Evolutionary conservation across 2,888 invertebrate species (phyloP), one percentile per base, ranked within the genome.

Genomic region (Macaria notata): DNA sequence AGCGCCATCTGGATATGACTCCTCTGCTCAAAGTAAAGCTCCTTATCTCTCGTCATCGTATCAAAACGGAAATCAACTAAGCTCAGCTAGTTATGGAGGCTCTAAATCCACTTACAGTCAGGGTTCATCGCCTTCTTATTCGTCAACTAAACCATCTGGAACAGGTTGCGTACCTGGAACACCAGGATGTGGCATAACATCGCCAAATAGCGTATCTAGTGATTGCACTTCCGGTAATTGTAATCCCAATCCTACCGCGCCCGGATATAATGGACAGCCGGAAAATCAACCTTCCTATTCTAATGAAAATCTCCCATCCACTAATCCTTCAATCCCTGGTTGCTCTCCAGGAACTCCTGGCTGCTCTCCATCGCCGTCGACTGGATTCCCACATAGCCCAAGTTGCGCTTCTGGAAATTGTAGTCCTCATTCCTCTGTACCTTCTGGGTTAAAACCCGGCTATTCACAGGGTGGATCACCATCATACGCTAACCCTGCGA

Each of bases 21-120:
- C 53, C 33, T 54, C 62, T 49, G 58, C 50, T 54, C 49, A 53
- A 31, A 54, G 61, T n/a, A 63, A 60, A 49, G 59, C 53, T n/a
- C 62, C 62, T 29, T 62, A 31, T 31, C 7, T 49, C 9, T 58
- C 56, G 5, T 45, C 62, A 5, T 51, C 31, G 30, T 46, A 53
- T 36, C 45, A 49, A 41, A 47, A 49, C 30, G 45, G 49, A 30
- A 54, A 62, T 29, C 49, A 59, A 0, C 38, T 54, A 44, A 48
- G 31, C 46, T 29, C 29, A n/a, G 29, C 5, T 36, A 9, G 52
- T 46, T 31, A 41, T 29, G 46, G 33, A 9, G 4, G 46, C 46
- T 45, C 54, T 44, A 58, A 59, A 44, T 56, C 61, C 4, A 45
- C 41, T 52, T 46, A 56, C 45, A 29, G 31, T 9, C 50, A 52